phyloP scores from a whole-genome alignment of 2,797 vertebrate species.

The Paedocypris micromegethes region DNA sequence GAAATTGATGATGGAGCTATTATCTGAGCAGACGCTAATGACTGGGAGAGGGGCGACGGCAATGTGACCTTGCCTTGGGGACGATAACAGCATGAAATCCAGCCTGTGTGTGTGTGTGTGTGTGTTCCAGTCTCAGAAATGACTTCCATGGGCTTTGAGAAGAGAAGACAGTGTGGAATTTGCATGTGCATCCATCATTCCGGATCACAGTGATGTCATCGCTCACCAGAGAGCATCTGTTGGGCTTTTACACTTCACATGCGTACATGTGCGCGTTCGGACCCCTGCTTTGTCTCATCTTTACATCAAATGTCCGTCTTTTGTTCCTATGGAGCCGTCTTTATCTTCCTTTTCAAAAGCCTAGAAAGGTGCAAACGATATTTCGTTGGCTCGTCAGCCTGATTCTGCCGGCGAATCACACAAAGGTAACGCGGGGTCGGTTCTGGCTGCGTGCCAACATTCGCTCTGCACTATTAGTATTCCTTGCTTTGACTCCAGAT shows the following conservation, averaged over 20 bases:
- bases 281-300: neutral
- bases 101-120: conserved; percentile 48
- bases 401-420: conserved; percentile 18
- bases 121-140: conserved; percentile 26
- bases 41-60: conserved; percentile 59
- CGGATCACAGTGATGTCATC: conserved; percentile 73
- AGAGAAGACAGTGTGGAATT: conserved; percentile 57
- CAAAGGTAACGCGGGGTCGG: conserved; percentile 2
- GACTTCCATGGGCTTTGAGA: conserved; percentile 36
- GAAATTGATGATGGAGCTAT: conserved; percentile 55
- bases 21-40: conserved; percentile 57
- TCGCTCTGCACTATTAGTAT: conserved; percentile 60
- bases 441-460: conserved; percentile 32
- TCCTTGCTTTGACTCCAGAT: conserved; percentile 62
- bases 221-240: conserved; percentile 35
- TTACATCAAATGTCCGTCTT: neutral
- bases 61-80: conserved; percentile 79
- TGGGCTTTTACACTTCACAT: conserved; percentile 7
- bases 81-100: conserved; percentile 72
- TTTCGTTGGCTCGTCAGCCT: neutral
- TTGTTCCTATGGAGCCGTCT: too few relatives aligned
- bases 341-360: too few relatives aligned
- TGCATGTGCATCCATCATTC: conserved; percentile 76
- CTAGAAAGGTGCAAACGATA: too few relatives aligned
- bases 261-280: neutral